Base-by-base conservation (phyloP, 1,140 invertebrate genomes). In the Pteromalus puparum region DNA sequence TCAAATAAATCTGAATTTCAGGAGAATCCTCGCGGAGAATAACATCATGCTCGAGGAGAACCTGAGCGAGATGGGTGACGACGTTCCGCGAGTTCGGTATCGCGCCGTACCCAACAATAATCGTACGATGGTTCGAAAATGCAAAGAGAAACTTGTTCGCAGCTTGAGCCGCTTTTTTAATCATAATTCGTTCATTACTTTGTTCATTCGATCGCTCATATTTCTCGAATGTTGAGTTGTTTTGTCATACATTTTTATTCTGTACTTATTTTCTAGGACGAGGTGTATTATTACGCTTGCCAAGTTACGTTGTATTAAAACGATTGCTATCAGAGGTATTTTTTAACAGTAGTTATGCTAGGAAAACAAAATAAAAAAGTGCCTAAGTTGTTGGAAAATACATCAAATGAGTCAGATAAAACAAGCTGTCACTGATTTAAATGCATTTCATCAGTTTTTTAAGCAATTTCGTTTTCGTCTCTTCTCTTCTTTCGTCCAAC, bases 101-200 rank as follows among this genome's bases (percentile, higher is more conserved):
- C 90, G 89, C 9, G 85, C 90, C 61, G 83, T 90, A 73, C 87
- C 88, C 85, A 88, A 86, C 86, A 91, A 87, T 88, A 93, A 92
- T 88, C 92, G 92, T 89, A 91, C 91, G 70, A 90, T 92, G 92
- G 92, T 93, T 90, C 88, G 90, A 87, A 90, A 88, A 87, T 87
- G 82, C 80, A 87, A 77, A 88, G 81, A 87, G n/a, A 85, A 81
- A 83, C 38, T 86, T 87, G 68, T 87, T 87, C 24, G 78, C 74
- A 83, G 78, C 84, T 83, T 83, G 10, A 67, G 34, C 53, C 6
- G 85, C 85, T 83, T 84, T 84, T 46, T 75, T 80, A 68, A 77
- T 82, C 46, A 74, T 53, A 3, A 21, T 42, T n/a, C 28, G 34
- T 34, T 12, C 21, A 46, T 0, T 42, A 46, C 9, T 42, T n/a